Evolutionary conservation across 2,888 invertebrate species (phyloP), one percentile per base, ranked within the genome.

Genomic region (Phytoseiulus persimilis): DNA sequence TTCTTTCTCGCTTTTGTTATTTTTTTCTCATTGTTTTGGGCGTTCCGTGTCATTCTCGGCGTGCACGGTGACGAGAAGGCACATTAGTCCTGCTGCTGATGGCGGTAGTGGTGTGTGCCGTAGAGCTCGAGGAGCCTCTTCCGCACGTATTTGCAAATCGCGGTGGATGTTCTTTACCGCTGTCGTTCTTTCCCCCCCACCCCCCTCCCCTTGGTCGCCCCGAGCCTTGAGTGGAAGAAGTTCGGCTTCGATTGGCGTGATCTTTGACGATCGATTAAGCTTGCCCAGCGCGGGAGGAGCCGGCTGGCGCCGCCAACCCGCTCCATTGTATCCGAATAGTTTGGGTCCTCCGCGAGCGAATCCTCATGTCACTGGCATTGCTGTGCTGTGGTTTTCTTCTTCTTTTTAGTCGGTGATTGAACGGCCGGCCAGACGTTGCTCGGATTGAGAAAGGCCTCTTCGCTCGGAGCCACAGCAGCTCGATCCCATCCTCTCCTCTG

Each of bases 321-420:
- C 65, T 65, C 65, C 65, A 65, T 65, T 65, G 65, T 65, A 18
- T 65, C 23, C 14, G 65, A 14, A 23, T 65, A 28, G 65, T 65
- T 65, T 28, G 65, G 65, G 9, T 65, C 65, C 65, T 65, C 65
- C 28, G 65, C 18, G 65, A 65, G 65, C 65, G 65, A 65, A 65
- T 65, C 65, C 65, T 65, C 65, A 65, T 65, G 65, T 65, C 65
- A 65, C 65, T 65, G 18, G 65, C 65, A 65, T 14, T 65, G 65
- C 65, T 65, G 65, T 65, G 65, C 65, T 65, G 65, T 65, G 65
- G 65, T 65, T 65, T 65, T 65, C 65, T 65, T 65, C 65, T 65
- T 65, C 65, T 65, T 18, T 65, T 65, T 65, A 65, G 65, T 65
- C 23, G 65, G 65, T 65, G 65, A 65, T 65, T 65, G 65, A 65